A percentile compares a stretch with the other conserved stretches of the same genome.
These are phyloP conservation scores for Myopa tessellatipennis DNA, from an alignment of 2,888 invertebrate species.

Conservation along the genomic window DNA sequence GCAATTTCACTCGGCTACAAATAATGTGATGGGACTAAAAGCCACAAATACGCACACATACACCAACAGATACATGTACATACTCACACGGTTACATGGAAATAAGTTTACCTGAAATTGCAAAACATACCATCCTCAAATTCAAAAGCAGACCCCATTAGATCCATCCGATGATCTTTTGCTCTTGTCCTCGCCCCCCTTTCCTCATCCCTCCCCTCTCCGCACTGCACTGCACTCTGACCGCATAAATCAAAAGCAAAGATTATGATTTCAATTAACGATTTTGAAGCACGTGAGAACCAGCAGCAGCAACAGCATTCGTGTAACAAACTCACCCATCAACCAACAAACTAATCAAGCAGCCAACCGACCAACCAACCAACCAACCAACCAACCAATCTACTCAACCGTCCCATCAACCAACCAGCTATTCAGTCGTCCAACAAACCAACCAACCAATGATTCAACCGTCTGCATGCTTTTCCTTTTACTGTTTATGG, in stretches of 20 bases:
- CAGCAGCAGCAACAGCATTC: background rate
- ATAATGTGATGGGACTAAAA: no score
- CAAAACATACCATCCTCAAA: no score
- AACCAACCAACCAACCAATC: background rate
- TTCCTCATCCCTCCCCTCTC: background rate
- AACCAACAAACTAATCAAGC: background rate
- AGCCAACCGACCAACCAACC: background rate
- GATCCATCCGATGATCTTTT: background rate
- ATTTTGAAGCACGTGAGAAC: slow-evolving; percentile 31
- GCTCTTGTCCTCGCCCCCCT: background rate
- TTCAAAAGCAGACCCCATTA: no score
- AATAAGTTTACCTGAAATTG: no score
- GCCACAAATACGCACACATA: no score
- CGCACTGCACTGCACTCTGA: background rate
- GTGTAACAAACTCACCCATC: background rate
- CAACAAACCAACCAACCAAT: background rate
- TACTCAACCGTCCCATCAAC: background rate
- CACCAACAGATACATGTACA: no score
- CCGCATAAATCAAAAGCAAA: slow-evolving; percentile 36
- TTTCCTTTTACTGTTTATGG: background rate
- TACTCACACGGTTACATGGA: no score
- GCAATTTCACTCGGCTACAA: background rate
- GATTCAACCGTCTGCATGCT: background rate
- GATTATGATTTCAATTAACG: slow-evolving; percentile 43
- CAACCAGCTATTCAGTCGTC: background rate